Evolutionary conservation across 2,888 invertebrate species (phyloP), one percentile per base, ranked within the genome.

Genomic region (Trissoscelio sp.): DNA sequence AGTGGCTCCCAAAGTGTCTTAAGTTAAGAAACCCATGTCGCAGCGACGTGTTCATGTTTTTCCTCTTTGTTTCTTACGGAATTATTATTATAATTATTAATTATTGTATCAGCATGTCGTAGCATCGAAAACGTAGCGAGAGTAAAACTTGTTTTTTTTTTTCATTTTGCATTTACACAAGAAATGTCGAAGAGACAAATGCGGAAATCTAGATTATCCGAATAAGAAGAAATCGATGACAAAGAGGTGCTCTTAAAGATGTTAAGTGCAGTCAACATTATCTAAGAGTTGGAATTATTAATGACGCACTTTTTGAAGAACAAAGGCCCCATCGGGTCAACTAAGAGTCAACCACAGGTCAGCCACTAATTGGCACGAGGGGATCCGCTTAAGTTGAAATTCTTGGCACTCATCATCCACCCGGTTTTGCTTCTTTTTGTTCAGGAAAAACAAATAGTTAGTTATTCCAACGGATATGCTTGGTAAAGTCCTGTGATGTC

Each of bases 31-130:
- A 51, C 34, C 48, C 67, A 22, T 24, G 34, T 75, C 75, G 67
- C 66, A 66, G 66, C 60, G 48, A 3, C 20, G 20, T 39, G 14
- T 66, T 42, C 24, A 60, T 39, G 39, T 9, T 44, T 37, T 46
- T 51, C 53, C 24, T 57, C 12, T 72, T 14, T 53, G 34, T 55
- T 55, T 48, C 74, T 79, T 74, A 69, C 37, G 18, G 74, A 74
- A 62, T 67, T 62, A 70, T 74, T 42, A 70, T 75, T 69, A 81
- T 81, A 70, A 81, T 75, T 75, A 70, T 64, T 81, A 81, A 75
- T 81, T 81, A 81, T 80, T 80, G 80, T 80, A 80, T 80, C 80
- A 80, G 80, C 75, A 80, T 80, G 75, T 80, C 80, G 80, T 80
- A 80, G 80, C 75, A 80, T 75, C 80, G 75, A 70, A 80, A 80